Conservation (phyloP, 2,113 vertebrate species). For the Sphaerodactylus townsendi region DNA sequence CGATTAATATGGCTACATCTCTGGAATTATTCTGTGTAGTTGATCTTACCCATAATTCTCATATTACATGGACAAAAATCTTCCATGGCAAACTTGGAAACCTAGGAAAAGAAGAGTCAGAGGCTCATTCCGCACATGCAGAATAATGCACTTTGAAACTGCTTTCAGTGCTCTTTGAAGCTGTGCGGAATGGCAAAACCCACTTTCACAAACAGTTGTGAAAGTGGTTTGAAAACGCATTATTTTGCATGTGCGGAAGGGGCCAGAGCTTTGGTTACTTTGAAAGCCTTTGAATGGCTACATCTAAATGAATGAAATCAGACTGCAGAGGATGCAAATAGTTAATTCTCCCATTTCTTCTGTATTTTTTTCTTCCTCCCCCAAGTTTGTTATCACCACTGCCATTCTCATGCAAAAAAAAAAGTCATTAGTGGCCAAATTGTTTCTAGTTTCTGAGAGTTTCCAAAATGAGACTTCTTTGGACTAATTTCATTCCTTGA, state of each 20-base stretch:
- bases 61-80: not conserved
- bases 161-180: no score
- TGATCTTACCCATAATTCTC: not conserved
- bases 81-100: not conserved
- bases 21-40: not conserved
- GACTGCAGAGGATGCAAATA: not conserved
- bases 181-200: no score
- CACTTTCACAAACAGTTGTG: no score
- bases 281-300: not conserved
- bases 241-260: no score
- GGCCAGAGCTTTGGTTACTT: no score
- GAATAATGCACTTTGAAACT: no score
- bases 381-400: not conserved
- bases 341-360: not conserved
- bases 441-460: slow-evolving; percentile 42
- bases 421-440: slow-evolving; percentile 30
- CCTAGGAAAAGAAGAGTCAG: not conserved
- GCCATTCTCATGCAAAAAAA: not conserved
- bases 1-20: no score
- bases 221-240: no score
- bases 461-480: not conserved
- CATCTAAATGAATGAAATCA: not conserved
- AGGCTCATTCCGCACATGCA: no score
- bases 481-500: slow-evolving; percentile 11
- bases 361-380: not conserved